phyloP scores from a whole-genome alignment of 2,113 vertebrate species.

The Formicarius rufipectus region DNA sequence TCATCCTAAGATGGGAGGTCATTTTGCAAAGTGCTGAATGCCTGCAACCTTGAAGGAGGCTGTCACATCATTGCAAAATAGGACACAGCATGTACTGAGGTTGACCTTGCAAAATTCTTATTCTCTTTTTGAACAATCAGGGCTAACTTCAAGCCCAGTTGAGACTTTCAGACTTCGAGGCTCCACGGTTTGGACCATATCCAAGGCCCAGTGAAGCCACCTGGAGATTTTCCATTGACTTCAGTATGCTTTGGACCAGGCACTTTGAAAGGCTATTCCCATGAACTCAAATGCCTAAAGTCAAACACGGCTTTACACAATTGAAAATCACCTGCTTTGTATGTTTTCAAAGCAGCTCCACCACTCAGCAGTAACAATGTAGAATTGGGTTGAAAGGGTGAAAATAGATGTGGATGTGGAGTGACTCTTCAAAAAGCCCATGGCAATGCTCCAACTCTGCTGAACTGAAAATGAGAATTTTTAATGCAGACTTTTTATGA shows the following conservation, averaged over 20 bases:
- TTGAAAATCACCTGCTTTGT: conserved; percentile 58
- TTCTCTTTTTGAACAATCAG: conserved; percentile 24
- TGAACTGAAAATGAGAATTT: neutral
- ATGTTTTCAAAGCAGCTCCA: conserved; percentile 36
- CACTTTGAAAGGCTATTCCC: conserved; percentile 38
- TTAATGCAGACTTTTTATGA: neutral
- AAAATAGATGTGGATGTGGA: conserved; percentile 15
- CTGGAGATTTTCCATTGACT: conserved; percentile 55
- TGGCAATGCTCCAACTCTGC: neutral
- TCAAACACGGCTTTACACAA: conserved; percentile 33
- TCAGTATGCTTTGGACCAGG: conserved; percentile 2
- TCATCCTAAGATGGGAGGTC: neutral
- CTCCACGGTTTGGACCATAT: conserved; percentile 41
- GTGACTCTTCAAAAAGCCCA: neutral
- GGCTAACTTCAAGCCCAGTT: neutral
- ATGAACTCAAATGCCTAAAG: neutral
- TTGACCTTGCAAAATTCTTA: conserved; percentile 7
- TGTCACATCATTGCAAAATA: neutral
- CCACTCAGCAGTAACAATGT: conserved; percentile 18
- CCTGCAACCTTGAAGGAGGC: neutral
- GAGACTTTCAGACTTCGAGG: conserved; percentile 30
- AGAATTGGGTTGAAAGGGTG: conserved; percentile 29
- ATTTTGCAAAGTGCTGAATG: neutral
- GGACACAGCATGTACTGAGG: neutral
- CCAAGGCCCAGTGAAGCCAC: conserved; percentile 48